Conservation (phyloP, 2,113 vertebrate species). For the Progne subis region DNA sequence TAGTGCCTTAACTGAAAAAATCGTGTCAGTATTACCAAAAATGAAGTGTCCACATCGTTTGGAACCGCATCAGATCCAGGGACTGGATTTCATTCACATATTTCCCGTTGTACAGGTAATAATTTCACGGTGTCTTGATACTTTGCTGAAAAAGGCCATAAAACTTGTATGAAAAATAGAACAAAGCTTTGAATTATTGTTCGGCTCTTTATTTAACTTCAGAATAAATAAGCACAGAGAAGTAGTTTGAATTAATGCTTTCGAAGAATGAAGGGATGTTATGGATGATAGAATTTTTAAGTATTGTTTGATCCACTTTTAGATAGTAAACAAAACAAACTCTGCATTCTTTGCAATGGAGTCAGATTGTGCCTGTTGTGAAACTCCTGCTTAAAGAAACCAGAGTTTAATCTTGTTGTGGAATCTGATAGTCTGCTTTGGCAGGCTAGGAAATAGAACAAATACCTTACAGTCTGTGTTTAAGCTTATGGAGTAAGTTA, state of each 20-base stretch:
- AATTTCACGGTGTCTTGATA: background rate
- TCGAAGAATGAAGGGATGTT: background rate
- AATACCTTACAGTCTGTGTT: background rate
- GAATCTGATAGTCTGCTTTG: background rate
- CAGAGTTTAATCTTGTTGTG: background rate
- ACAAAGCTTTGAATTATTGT: background rate
- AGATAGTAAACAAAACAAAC: background rate
- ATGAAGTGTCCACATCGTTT: constrained; percentile 98
- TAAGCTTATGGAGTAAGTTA: background rate
- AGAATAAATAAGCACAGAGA: background rate
- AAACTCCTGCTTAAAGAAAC: background rate
- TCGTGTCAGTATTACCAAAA: constrained; percentile 93
- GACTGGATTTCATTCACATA: constrained; percentile 97
- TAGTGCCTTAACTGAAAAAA: constrained; percentile 97
- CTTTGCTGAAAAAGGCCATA: background rate
- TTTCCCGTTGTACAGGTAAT: constrained; percentile 95
- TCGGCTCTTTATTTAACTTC: background rate
- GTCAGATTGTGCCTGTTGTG: background rate
- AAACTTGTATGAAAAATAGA: background rate
- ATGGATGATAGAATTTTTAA: background rate
- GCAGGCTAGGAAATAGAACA: background rate
- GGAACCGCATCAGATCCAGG: constrained; percentile 98
- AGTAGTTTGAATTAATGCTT: background rate
- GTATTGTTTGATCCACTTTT: background rate
- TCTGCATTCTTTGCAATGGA: background rate